Evolutionary conservation across 1,140 invertebrate genomes (phyloP).

Genomic region (Teleogryllus occipitalis): DNA sequence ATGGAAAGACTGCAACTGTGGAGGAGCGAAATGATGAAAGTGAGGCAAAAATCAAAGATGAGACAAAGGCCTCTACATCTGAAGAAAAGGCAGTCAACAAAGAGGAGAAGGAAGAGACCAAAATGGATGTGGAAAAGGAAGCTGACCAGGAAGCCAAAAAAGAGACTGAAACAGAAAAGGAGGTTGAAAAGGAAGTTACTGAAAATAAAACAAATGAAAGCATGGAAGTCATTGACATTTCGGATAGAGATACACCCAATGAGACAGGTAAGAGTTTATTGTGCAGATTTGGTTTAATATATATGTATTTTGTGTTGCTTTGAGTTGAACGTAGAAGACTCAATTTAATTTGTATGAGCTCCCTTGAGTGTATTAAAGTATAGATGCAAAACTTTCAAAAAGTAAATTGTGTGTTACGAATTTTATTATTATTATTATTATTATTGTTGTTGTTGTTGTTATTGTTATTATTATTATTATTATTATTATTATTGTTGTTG

Average conservation of each 20-base stretch:
- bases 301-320: background rate
- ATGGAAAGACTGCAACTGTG: constrained; percentile 13
- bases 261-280: background rate
- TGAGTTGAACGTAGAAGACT: too few species aligned
- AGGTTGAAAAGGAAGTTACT: background rate
- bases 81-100: constrained; percentile 28
- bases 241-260: background rate
- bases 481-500: too few species aligned
- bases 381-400: too few species aligned
- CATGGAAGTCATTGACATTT: constrained; percentile 20
- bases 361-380: too few species aligned
- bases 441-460: too few species aligned
- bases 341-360: too few species aligned
- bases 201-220: constrained; percentile 20
- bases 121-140: constrained; percentile 21
- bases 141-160: constrained; percentile 15
- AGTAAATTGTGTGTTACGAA: too few species aligned
- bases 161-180: constrained; percentile 27
- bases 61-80: constrained; percentile 8
- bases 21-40: constrained; percentile 27
- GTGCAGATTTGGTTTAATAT: background rate
- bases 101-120: constrained; percentile 26
- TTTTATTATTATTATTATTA: too few species aligned
- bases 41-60: constrained; percentile 26
- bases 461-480: too few species aligned